Conservation (phyloP, 2,797 vertebrate genomes). For the Ambastaia sidthimunki region DNA sequence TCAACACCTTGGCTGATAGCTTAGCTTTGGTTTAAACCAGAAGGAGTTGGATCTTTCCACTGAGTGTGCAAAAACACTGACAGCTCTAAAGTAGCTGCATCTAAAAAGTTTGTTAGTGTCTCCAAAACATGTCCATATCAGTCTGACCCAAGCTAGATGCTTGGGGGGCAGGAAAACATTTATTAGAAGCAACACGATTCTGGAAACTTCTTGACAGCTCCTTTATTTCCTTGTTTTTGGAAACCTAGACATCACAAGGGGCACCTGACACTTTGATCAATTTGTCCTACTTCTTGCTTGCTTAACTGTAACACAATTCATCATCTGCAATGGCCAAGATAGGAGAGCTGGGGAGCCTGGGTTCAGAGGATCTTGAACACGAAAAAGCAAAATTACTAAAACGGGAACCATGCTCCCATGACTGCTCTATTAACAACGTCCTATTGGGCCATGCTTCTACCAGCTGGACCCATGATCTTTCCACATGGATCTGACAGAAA, state of each 20-base stretch:
- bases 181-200: conserved; percentile 72
- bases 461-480: conserved; percentile 52
- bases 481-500: conserved; percentile 47
- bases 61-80: conserved; percentile 27
- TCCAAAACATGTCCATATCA: conserved; percentile 65
- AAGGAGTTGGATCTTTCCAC: conserved; percentile 60
- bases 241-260: conserved; percentile 80
- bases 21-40: conserved; percentile 66
- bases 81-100: conserved; percentile 58
- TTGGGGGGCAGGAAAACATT: conserved; percentile 77
- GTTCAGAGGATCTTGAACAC: conserved; percentile 72
- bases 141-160: conserved; percentile 59
- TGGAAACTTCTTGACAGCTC: conserved; percentile 76
- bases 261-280: conserved; percentile 85
- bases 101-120: conserved; percentile 60
- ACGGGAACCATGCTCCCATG: conserved; percentile 73
- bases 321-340: conserved; percentile 81
- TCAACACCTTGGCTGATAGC: conserved; percentile 72
- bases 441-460: conserved; percentile 66
- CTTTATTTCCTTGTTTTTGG: conserved; percentile 74
- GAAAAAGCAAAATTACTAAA: conserved; percentile 78
- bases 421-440: conserved; percentile 77
- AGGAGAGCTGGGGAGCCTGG: conserved; percentile 69
- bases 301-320: conserved; percentile 83
- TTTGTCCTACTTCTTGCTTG: conserved; percentile 82